A percentile compares a stretch with the other conserved stretches of the same genome.
phyloP scores from a whole-genome alignment of 2,113 vertebrate species.

The Delphinus delphis region DNA sequence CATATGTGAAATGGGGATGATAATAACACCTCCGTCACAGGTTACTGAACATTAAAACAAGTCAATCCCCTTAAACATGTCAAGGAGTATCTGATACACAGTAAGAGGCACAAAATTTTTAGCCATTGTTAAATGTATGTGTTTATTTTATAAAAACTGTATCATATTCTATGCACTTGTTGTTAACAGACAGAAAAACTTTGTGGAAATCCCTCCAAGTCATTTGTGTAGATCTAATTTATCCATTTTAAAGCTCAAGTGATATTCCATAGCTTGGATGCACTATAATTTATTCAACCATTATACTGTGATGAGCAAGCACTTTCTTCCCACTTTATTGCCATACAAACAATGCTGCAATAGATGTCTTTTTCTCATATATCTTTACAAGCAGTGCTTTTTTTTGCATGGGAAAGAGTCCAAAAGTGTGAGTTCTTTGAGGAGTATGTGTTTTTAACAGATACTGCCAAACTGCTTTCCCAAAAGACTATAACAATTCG shows the following conservation, averaged over 20 bases:
- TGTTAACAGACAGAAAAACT: background rate
- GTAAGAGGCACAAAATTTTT: background rate
- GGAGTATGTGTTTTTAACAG: conserved; percentile 34
- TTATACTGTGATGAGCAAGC: conserved; percentile 45
- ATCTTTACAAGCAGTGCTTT: conserved; percentile 18
- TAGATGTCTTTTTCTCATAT: background rate
- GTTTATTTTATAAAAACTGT: background rate
- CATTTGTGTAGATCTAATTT: background rate
- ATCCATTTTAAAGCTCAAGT: conserved; percentile 13
- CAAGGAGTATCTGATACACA: background rate
- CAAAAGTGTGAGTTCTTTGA: conserved; percentile 8
- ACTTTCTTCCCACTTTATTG: conserved; percentile 52
- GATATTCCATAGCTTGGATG: background rate
- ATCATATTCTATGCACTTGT: background rate
- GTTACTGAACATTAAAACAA: background rate
- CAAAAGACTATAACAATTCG: background rate
- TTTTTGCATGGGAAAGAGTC: conserved; percentile 48
- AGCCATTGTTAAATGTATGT: background rate
- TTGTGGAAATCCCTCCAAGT: background rate
- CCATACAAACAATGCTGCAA: background rate
- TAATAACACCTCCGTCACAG: background rate
- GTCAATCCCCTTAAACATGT: background rate
- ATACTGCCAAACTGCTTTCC: conserved; percentile 26
- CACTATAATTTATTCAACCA: conserved; percentile 36
- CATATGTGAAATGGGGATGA: background rate